These are phyloP conservation scores for Digitonthophagus gazella DNA, from an alignment of 2,888 invertebrate species.

Conservation along the genomic window DNA sequence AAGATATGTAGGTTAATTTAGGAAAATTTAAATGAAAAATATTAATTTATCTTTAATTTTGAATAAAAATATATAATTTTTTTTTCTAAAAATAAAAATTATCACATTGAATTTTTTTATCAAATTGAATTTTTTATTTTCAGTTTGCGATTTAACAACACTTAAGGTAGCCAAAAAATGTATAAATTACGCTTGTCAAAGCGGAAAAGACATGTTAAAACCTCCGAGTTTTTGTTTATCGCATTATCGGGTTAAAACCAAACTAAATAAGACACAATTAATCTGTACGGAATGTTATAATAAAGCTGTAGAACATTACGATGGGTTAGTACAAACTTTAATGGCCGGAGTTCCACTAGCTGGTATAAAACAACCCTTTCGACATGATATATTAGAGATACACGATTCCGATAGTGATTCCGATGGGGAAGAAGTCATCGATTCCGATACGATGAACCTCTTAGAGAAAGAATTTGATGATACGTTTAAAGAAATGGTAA, in stretches of 20 bases:
- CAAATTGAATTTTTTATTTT: neutral
- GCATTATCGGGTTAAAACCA: constrained; percentile 49
- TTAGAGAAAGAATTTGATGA: constrained; percentile 52
- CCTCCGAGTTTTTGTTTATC: constrained; percentile 51
- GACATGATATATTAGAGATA: constrained; percentile 49
- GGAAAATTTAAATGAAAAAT: too few species aligned
- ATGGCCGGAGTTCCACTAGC: constrained; percentile 39
- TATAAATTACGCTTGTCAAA: constrained; percentile 58
- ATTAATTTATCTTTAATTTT: too few species aligned
- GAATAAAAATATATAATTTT: neutral
- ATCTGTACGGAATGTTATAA: constrained; percentile 49
- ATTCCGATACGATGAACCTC: constrained; percentile 43
- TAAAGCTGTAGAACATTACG: constrained; percentile 45
- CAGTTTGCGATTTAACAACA: constrained; percentile 38
- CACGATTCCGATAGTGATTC: constrained; percentile 50
- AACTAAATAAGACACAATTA: constrained; percentile 45
- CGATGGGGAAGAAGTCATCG: constrained; percentile 36
- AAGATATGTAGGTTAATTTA: too few species aligned
- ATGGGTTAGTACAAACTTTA: constrained; percentile 40
- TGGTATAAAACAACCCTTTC: constrained; percentile 44
- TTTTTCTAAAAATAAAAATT: neutral
- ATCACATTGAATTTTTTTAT: neutral
- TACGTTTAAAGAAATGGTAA: constrained; percentile 52
- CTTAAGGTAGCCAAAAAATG: constrained; percentile 47
- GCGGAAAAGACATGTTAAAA: constrained; percentile 49